These are phyloP conservation scores for Pandion haliaetus DNA, from an alignment of 2,113 vertebrate species.

Conservation along the genomic window DNA sequence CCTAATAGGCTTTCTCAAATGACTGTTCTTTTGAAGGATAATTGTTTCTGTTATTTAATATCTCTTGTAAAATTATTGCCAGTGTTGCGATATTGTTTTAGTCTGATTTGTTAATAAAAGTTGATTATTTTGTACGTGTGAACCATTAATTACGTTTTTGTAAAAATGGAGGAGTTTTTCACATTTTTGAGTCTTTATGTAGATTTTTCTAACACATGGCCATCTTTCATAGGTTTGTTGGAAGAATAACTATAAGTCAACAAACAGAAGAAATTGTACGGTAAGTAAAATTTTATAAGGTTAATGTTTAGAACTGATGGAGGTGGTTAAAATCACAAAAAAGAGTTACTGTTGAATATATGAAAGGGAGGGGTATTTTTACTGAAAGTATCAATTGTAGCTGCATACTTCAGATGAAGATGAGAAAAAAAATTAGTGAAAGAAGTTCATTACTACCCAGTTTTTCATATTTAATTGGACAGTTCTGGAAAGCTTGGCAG, in stretches of 20 bases:
- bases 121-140: not conserved
- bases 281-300: constrained; percentile 68
- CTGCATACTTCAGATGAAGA: not conserved
- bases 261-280: constrained; percentile 92
- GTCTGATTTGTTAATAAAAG: not conserved
- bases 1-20: not conserved
- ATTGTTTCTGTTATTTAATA: not conserved
- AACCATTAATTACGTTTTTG: not conserved
- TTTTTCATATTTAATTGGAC: not conserved
- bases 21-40: not conserved
- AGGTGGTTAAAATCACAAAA: not conserved
- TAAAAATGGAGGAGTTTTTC: not conserved
- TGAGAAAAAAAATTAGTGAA: not conserved
- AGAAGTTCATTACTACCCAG: not conserved
- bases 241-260: constrained; percentile 89
- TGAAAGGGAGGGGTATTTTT: not conserved
- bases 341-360: not conserved
- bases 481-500: not conserved
- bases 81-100: not conserved
- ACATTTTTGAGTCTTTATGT: not conserved
- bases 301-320: not conserved
- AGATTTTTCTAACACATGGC: constrained; percentile 11
- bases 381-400: not conserved
- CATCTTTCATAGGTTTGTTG: constrained; percentile 85
- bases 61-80: not conserved